These are phyloP conservation scores for Argopecten irradians DNA, from an alignment of 1,140 invertebrate genomes.

Conservation along the genomic window DNA sequence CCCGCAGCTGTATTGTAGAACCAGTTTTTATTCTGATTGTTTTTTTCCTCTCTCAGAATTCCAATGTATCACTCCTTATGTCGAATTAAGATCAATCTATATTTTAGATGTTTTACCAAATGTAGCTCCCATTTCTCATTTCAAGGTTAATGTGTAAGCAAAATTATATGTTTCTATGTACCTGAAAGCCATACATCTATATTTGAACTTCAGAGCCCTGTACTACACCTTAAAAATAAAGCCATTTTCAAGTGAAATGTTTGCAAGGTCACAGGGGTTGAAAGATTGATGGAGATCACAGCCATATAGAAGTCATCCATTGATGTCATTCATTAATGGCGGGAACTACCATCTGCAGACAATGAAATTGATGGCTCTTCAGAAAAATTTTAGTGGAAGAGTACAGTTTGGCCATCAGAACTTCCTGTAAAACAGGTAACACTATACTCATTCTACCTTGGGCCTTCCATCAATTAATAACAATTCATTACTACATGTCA, in stretches of 20 bases:
- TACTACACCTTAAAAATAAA: background rate
- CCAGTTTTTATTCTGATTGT: no score
- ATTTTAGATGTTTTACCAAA: no score
- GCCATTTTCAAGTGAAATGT: background rate
- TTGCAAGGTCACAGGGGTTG: background rate
- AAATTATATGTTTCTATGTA: background rate
- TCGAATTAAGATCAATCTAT: no score
- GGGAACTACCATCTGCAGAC: background rate
- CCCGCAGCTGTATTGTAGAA: no score
- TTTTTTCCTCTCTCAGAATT: no score
- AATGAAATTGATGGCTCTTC: background rate
- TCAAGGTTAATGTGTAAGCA: no score
- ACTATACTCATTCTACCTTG: background rate
- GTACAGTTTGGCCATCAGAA: background rate
- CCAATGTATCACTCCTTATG: no score
- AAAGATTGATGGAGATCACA: no score
- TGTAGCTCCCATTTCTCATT: no score
- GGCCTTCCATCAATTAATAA: background rate
- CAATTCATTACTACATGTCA: background rate
- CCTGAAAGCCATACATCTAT: background rate
- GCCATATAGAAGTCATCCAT: background rate
- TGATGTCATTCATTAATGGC: constrained; percentile 5
- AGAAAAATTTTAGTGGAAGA: background rate
- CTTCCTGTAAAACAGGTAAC: background rate
- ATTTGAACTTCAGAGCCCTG: background rate